Evolutionary conservation across 2,113 vertebrate species (phyloP).

Genomic region (Galeopterus variegatus): DNA sequence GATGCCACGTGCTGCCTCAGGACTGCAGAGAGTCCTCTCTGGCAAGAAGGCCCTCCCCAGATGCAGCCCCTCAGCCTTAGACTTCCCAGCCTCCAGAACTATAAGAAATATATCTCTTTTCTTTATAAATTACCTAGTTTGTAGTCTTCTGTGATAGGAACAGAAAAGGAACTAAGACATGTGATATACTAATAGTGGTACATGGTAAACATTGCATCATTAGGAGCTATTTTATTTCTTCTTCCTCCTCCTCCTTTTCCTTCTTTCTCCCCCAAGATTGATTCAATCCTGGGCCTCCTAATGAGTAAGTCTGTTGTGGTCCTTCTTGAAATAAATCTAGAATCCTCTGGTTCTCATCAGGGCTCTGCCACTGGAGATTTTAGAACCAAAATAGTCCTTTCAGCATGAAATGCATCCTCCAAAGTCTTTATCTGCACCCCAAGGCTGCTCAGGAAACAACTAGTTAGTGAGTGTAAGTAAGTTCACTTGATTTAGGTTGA

Average conservation of each 20-base stretch:
- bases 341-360: not conserved
- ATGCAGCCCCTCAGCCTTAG: too few relatives aligned
- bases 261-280: not conserved
- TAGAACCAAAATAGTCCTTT: not conserved
- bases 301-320: not conserved
- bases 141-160: too few relatives aligned
- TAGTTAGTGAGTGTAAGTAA: not conserved
- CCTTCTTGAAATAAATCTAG: not conserved
- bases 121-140: too few relatives aligned
- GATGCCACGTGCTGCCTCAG: too few relatives aligned
- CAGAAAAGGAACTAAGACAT: too few relatives aligned
- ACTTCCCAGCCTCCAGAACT: too few relatives aligned
- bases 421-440: not conserved
- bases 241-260: not conserved
- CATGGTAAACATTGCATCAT: not conserved
- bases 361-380: not conserved
- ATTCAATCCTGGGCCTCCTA: fast-evolving
- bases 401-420: not conserved
- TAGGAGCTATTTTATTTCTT: not conserved
- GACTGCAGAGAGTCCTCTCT: too few relatives aligned
- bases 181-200: not conserved
- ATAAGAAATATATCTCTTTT: too few relatives aligned
- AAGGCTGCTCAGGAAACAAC: not conserved
- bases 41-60: too few relatives aligned
- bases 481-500: not conserved